Base-by-base conservation (phyloP, 2,797 vertebrate species). In the Bradypodion ventrale region DNA sequence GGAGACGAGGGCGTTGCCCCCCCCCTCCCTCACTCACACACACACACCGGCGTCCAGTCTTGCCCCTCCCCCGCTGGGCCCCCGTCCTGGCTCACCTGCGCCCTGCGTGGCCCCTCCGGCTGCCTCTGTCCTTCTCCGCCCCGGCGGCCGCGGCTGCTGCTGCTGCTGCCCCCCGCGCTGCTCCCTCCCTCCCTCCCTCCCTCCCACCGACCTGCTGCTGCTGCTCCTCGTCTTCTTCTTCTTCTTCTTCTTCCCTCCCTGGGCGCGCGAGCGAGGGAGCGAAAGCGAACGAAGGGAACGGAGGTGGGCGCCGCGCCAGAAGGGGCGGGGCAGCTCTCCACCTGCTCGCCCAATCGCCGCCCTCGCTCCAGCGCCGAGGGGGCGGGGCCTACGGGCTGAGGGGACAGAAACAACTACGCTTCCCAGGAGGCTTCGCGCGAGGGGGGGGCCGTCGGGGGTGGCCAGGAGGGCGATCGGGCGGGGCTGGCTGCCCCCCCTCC, bases 331-430 rank as follows among this genome's bases (percentile, higher is more conserved):
- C 19, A 27, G 16, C 69, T 63, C 56, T 29, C 75, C 32, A 1
- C 46, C 81, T 37, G n/a, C 44, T 37, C 19, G 12, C 19, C 85
- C 85, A 87, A 87, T 87, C 77, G 4, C 40, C 8, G 42, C 52
- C 29, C 77, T 59, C 12, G 49, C 42, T 12, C 23, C 0, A n/a
- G 52, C 37, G 62, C 16, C 60, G 0, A 2, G 6, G 6, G 80
- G 85, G 85, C 21, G 79, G 44, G 59, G 42, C 29, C 37, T 16
- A 21, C 2, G 3, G 27, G 35, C 9, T 15, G 56, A n/a, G n/a
- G n/a, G n/a, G n/a, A n/a, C n/a, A n/a, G 29, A 1, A 37, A 12
- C 75, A 29, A 74, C 69, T 74, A n/a, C 68, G 6, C 10, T 25
- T 79, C 76, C 70, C 86, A 77, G 9, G 1, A 27, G 63, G 60